Evolutionary conservation across 2,113 vertebrate species (phyloP), one percentile per base, ranked within the genome.

Genomic region (Ictalurus furcatus): DNA sequence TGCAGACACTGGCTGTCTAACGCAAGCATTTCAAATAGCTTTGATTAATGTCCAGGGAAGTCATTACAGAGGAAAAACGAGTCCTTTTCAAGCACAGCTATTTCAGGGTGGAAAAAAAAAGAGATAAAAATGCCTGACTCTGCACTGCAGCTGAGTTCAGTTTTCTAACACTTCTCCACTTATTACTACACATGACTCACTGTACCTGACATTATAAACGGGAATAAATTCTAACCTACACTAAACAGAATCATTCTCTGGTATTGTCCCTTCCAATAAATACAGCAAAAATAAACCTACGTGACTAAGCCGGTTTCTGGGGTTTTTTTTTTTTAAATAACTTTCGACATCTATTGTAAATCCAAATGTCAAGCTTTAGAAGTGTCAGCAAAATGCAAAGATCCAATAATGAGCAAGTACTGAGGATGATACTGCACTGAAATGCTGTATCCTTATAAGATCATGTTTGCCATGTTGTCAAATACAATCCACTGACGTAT

Each of bases 1-100:
- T 79, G 83, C 82, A 89, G 88, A 89, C 74, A 56, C 30, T 48
- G 59, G 44, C 83, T 56, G 83, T 52, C 44, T 63, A 3, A 79
- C 2, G 23, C 65, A 79, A 79, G 48, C 73, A 73, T 79, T 80
- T 85, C 84, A 85, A 67, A 78, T 21, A 76, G 73, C 61, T 85
- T 58, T 89, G 88, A 89, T 89, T 89, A 85, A 89, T 89, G 84
- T 85, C 84, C 48, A 52, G 71, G 83, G 71, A 88, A 76, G 82
- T 88, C 88, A 88, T 78, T 88, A 88, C 61, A 85, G 82, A 85
- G 30, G 65, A 85, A 71, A 69, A 87, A 61, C 40, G 76, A 79
- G 61, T 88, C 65, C 59, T 85, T n/a, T 88, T 88, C 73, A 69
- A 85, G 59, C 21, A 78, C 65, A 87, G 76, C 84, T 86, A 69